Percentiles rank a stretch among this genome's conserved stretches.
Evolutionary conservation across 2,888 invertebrate species (phyloP).

Genomic region (Oscheius sp.): DNA sequence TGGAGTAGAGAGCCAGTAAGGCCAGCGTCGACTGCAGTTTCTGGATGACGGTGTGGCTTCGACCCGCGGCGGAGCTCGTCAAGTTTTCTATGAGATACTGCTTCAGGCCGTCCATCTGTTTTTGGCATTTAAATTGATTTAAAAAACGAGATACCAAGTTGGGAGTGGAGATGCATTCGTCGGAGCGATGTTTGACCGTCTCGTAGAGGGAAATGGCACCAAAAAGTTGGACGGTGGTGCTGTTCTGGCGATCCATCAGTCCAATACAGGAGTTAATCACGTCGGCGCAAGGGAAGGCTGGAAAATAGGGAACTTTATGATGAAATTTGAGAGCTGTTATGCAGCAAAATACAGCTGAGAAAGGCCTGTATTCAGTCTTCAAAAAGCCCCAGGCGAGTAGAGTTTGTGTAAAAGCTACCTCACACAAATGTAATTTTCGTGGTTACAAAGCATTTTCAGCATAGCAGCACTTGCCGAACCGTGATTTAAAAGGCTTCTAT

Average conservation of each 20-base stretch:
- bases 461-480: no score
- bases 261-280: conserved; percentile 44
- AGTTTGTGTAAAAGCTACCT: no score
- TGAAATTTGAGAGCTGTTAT: not conserved
- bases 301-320: no score
- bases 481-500: no score
- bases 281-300: conserved; percentile 31
- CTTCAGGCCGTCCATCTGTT: conserved; percentile 51
- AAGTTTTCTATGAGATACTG: conserved; percentile 51
- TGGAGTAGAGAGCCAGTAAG: conserved; percentile 52
- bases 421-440: no score
- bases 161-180: conserved; percentile 48
- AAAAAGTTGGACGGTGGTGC: conserved; percentile 48
- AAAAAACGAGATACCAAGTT: conserved; percentile 40
- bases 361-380: no score
- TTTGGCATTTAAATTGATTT: no score
- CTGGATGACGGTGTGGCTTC: conserved; percentile 24
- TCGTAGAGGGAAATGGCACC: conserved; percentile 57
- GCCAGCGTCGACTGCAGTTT: conserved; percentile 55
- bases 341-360: no score
- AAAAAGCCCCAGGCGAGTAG: no score
- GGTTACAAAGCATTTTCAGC: no score
- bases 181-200: conserved; percentile 51
- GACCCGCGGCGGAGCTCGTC: conserved; percentile 38
- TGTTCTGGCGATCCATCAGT: conserved; percentile 44